Percentiles rank a stretch among this genome's conserved stretches.
Evolutionary conservation across 2,888 invertebrate species (phyloP).

Genomic region (Eristalinus sepulchralis): DNA sequence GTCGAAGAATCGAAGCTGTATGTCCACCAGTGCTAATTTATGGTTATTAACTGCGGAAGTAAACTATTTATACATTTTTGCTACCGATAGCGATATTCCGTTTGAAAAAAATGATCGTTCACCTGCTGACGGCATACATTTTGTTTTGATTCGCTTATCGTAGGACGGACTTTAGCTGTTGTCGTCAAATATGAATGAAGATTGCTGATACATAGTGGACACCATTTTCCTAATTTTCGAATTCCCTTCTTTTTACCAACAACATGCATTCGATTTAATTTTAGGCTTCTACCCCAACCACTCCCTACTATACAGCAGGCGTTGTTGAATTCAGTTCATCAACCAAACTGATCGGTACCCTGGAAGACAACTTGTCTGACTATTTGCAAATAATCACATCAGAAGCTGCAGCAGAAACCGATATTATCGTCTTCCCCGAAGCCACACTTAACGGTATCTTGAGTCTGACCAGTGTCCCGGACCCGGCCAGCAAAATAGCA

Average conservation of each 20-base stretch:
- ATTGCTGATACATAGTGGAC: too few relatives aligned
- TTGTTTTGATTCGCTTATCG: too few relatives aligned
- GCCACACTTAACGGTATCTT: slow-evolving; percentile 80
- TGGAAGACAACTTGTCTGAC: slow-evolving; percentile 73
- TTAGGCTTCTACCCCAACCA: slow-evolving; percentile 81
- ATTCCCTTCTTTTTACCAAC: neutral
- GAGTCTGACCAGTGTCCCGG: slow-evolving; percentile 77
- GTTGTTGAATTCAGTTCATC: slow-evolving; percentile 83
- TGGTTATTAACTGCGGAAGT: too few relatives aligned
- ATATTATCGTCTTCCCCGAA: slow-evolving; percentile 92
- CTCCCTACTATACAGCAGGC: slow-evolving; percentile 83
- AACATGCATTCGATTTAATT: neutral
- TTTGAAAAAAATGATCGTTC: too few relatives aligned
- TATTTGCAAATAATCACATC: slow-evolving; percentile 75
- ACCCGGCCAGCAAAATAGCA: slow-evolving; percentile 73
- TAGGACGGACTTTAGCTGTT: too few relatives aligned
- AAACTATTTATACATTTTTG: too few relatives aligned
- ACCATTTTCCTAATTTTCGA: too few relatives aligned
- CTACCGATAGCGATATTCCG: too few relatives aligned
- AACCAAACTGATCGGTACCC: slow-evolving; percentile 70
- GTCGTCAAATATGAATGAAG: too few relatives aligned
- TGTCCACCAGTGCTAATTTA: too few relatives aligned
- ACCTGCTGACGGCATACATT: too few relatives aligned
- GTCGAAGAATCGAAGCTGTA: too few relatives aligned
- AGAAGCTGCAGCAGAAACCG: slow-evolving; percentile 81